Conservation (phyloP, 2,113 vertebrate genomes). For the Garra rufa region DNA sequence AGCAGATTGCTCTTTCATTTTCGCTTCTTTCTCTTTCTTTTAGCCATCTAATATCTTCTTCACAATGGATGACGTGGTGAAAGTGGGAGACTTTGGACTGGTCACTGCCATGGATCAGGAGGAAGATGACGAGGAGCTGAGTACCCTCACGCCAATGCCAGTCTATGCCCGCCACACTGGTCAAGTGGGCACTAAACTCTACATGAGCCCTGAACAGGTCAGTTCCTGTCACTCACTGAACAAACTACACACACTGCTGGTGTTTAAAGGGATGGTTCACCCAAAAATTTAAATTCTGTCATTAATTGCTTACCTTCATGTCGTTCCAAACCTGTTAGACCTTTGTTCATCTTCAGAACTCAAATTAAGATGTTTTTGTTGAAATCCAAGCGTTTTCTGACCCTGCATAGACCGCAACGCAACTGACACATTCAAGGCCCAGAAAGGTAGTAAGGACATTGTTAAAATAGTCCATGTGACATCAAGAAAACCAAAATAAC, state of each 20-base stretch:
- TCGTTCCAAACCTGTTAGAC: too few relatives aligned
- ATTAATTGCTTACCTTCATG: too few relatives aligned
- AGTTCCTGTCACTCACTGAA: slow-evolving; percentile 39
- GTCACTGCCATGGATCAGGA: slow-evolving; percentile 99
- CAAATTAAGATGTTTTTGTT: too few relatives aligned
- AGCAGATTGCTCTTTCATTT: background rate
- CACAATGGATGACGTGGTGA: slow-evolving; percentile 95
- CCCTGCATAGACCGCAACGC: too few relatives aligned
- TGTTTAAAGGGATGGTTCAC: too few relatives aligned
- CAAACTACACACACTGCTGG: background rate
- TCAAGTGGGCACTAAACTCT: slow-evolving; percentile 97
- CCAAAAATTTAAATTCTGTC: too few relatives aligned
- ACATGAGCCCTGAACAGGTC: slow-evolving; percentile 99
- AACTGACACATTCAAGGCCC: too few relatives aligned
- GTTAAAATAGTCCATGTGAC: too few relatives aligned
- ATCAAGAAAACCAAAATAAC: too few relatives aligned
- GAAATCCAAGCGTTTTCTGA: too few relatives aligned
- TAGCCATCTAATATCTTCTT: slow-evolving; percentile 99
- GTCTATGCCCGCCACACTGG: slow-evolving; percentile 93
- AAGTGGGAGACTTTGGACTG: slow-evolving; percentile 96
- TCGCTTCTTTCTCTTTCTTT: background rate
- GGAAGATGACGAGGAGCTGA: slow-evolving; percentile 90
- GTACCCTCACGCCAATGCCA: slow-evolving; percentile 88
- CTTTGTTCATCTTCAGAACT: too few relatives aligned
- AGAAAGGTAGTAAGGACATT: too few relatives aligned